A percentile compares a stretch with the other conserved stretches of the same genome.
These are phyloP conservation scores for Ictalurus furcatus DNA, from an alignment of 2,113 vertebrate species.

Conservation along the genomic window DNA sequence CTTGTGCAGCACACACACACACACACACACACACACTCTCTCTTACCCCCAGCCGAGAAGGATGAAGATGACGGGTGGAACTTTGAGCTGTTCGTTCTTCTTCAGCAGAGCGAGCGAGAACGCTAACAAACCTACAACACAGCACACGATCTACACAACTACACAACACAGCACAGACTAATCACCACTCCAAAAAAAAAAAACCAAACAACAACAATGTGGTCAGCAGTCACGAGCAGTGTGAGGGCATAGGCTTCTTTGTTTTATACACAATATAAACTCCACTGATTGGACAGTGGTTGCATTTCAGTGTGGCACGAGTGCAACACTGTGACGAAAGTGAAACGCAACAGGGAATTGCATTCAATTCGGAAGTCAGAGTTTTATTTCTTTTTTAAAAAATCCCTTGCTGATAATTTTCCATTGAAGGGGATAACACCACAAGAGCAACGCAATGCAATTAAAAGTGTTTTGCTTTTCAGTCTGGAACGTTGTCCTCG, in stretches of 20 bases:
- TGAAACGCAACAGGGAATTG: too few species aligned
- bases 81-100: constrained; percentile 83
- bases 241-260: background rate
- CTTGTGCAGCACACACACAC: background rate
- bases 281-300: background rate
- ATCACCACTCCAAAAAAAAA: background rate
- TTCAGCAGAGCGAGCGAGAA: constrained; percentile 86
- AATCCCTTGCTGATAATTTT: too few species aligned
- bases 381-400: too few species aligned
- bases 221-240: background rate
- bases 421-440: too few species aligned
- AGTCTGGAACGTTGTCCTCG: too few species aligned
- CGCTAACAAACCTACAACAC: constrained; percentile 83
- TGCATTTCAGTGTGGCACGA: background rate
- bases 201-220: background rate
- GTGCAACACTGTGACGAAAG: background rate
- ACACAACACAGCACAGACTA: constrained; percentile 22
- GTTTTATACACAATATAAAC: background rate
- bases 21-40: constrained; percentile 1
- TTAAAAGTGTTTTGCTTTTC: too few species aligned
- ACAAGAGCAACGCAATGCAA: too few species aligned
- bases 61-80: constrained; percentile 84
- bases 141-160: constrained; percentile 36
- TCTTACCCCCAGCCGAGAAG: constrained; percentile 92
- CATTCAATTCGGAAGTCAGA: too few species aligned